Evolutionary conservation across 2,888 invertebrate genomes (phyloP).

Genomic region (Lathronympha strigana): DNA sequence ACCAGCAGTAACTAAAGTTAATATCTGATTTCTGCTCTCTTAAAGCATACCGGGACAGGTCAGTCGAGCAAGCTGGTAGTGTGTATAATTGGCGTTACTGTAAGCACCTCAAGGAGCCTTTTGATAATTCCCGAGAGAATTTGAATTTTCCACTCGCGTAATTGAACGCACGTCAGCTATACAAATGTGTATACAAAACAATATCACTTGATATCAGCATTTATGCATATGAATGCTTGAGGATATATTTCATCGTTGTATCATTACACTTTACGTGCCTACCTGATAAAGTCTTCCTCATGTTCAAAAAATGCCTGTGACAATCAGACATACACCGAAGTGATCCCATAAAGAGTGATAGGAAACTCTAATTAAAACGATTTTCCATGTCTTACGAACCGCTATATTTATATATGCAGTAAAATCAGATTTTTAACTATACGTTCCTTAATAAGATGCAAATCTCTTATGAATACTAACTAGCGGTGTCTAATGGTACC

Average conservation of each 20-base stretch:
- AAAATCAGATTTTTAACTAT: conserved; percentile 1
- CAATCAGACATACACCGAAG: too few relatives aligned
- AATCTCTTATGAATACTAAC: conserved; percentile 77
- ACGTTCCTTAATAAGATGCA: conserved; percentile 68
- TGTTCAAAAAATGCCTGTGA: too few relatives aligned
- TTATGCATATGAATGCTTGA: conserved; percentile 1
- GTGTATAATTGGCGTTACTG: conserved; percentile 45
- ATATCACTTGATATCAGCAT: conserved; percentile 4
- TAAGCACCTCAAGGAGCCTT: conserved; percentile 57
- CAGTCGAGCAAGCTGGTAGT: conserved; percentile 38
- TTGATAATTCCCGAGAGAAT: conserved; percentile 61
- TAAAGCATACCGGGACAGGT: background rate
- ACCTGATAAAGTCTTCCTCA: too few relatives aligned
- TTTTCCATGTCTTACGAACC: too few relatives aligned
- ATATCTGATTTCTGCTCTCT: too few relatives aligned
- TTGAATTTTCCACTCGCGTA: conserved; percentile 53
- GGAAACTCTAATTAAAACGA: too few relatives aligned
- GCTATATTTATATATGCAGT: too few relatives aligned
- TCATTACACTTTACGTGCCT: background rate
- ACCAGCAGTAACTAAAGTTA: too few relatives aligned
- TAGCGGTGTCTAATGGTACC: conserved; percentile 66
- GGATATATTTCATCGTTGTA: background rate
- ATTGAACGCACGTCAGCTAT: conserved; percentile 19
- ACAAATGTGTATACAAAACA: conserved; percentile 20
- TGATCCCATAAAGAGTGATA: too few relatives aligned